Evolutionary conservation across 1,140 invertebrate species (phyloP).

Genomic region (Aphis gossypii): DNA sequence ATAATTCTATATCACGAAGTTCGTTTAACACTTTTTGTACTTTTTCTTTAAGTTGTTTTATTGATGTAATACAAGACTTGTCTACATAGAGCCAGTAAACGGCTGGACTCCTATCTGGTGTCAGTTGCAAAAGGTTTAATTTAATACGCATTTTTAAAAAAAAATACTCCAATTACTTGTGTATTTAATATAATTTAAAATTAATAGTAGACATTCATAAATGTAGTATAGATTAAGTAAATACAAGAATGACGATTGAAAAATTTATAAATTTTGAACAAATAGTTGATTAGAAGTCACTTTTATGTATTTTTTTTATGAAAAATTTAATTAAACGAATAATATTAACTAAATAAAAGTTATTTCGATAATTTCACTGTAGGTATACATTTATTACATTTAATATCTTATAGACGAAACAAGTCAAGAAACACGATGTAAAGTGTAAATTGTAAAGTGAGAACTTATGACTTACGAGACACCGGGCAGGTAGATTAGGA

Average conservation of each 20-base stretch:
- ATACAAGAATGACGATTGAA: background rate
- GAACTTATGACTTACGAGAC: background rate
- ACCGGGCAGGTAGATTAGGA: background rate
- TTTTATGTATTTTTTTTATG: background rate
- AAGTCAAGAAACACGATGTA: background rate
- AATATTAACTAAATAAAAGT: background rate
- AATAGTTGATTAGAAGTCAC: background rate
- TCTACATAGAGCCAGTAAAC: slow-evolving; percentile 42
- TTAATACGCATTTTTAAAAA: slow-evolving; percentile 49
- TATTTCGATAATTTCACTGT: background rate
- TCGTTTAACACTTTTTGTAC: slow-evolving; percentile 38
- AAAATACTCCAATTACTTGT: background rate
- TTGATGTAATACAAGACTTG: background rate
- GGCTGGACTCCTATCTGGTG: background rate
- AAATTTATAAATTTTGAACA: background rate
- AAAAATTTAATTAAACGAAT: background rate
- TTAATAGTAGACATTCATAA: background rate
- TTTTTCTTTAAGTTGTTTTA: slow-evolving; percentile 47
- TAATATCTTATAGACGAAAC: background rate
- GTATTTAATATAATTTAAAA: background rate
- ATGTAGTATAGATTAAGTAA: background rate
- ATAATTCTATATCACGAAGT: slow-evolving; percentile 31
- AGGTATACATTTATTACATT: background rate
- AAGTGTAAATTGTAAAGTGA: too few species aligned
- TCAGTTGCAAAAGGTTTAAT: slow-evolving; percentile 10